Evolutionary conservation across 2,113 vertebrate genomes (phyloP).

Genomic region (Aptenodytes forsteri): DNA sequence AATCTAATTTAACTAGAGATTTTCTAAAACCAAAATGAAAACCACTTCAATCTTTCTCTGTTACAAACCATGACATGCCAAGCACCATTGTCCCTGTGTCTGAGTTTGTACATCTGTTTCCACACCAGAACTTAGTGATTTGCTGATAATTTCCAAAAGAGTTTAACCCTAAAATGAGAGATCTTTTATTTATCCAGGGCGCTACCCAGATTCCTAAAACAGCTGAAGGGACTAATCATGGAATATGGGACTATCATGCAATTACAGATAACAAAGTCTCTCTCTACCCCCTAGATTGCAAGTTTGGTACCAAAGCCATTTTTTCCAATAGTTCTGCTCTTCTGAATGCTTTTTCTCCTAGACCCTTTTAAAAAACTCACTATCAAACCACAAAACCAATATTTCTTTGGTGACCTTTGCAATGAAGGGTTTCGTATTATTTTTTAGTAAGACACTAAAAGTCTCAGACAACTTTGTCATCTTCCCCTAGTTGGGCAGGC

Average conservation of each 20-base stretch:
- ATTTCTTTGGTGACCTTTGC: not conserved
- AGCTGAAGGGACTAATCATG: not conserved
- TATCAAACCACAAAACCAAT: not conserved
- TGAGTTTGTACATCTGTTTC: not conserved
- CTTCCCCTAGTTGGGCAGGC: not conserved
- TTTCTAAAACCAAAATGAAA: not conserved
- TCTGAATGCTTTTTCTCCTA: not conserved
- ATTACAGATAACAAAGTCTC: not conserved
- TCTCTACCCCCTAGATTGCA: not conserved
- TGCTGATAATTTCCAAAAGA: not conserved
- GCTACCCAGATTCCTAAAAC: not conserved
- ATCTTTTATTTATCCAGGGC: not conserved
- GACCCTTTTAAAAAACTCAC: not conserved
- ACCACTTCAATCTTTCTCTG: not conserved
- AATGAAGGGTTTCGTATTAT: rapidly evolving
- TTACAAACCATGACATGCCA: not conserved
- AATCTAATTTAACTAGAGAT: not conserved
- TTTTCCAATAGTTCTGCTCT: not conserved
- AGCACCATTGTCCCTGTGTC: not conserved
- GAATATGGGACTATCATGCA: not conserved
- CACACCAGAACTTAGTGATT: not conserved
- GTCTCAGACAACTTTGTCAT: not conserved
- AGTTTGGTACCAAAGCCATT: not conserved
- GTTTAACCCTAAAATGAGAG: not conserved
- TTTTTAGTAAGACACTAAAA: not conserved